These are phyloP conservation scores for Dione juno DNA, from an alignment of 2,888 invertebrate genomes.

Conservation along the genomic window DNA sequence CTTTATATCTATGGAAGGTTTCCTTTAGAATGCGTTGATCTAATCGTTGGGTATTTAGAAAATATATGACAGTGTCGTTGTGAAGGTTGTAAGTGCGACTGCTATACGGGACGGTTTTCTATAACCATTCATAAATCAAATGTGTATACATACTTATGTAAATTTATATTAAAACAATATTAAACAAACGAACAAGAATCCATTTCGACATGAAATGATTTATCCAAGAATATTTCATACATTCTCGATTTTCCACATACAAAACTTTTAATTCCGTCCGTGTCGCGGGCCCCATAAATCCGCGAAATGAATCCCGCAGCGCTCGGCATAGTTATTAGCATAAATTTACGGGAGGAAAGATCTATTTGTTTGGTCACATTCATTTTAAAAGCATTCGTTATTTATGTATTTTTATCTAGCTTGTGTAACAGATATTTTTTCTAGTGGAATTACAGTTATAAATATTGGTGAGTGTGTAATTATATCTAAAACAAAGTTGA, in stretches of 20 bases:
- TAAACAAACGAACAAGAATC: not conserved
- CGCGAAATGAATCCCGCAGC: slow-evolving; percentile 50
- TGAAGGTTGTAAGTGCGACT: no score
- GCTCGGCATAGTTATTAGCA: slow-evolving; percentile 48
- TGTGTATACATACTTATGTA: not conserved
- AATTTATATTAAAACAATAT: not conserved
- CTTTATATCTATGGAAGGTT: not conserved
- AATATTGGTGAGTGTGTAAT: no score
- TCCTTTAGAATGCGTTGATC: not conserved
- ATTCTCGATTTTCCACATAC: slow-evolving; percentile 27
- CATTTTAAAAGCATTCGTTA: slow-evolving; percentile 36
- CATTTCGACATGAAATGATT: not conserved
- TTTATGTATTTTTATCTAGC: slow-evolving; percentile 31
- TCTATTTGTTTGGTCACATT: slow-evolving; percentile 43
- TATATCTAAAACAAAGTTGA: no score
- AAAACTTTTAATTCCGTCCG: slow-evolving; percentile 51
- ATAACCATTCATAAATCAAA: not conserved
- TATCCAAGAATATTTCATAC: slow-evolving; percentile 17
- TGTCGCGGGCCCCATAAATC: slow-evolving; percentile 50
- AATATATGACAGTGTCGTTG: not conserved
- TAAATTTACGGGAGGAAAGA: slow-evolving; percentile 47
- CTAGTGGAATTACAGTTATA: no score
- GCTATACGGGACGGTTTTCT: no score
- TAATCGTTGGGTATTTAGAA: not conserved
- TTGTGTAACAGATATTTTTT: slow-evolving; percentile 17